A percentile compares a stretch with the other conserved stretches of the same genome.
Conservation (phyloP, 1,140 invertebrate genomes). For the Sitobion miscanthi region DNA sequence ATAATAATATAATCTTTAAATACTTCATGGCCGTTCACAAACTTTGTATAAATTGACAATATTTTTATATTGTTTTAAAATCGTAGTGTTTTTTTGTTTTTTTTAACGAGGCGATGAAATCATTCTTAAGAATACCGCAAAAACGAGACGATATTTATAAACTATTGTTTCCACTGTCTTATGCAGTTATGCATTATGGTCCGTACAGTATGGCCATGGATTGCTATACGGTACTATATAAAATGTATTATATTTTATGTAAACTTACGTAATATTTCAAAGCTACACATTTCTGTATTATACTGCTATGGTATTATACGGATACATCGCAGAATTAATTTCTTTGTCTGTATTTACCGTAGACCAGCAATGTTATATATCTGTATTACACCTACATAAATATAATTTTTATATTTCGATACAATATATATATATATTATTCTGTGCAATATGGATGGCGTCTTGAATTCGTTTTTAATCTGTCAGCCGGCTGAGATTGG, state of each 20-base stretch:
- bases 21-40: background rate
- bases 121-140: background rate
- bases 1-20: constrained; percentile 35
- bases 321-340: background rate
- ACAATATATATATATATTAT: background rate
- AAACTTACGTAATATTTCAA: background rate
- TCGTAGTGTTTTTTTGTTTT: background rate
- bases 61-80: background rate
- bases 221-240: background rate
- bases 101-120: background rate
- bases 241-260: background rate
- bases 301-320: background rate
- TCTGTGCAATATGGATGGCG: background rate
- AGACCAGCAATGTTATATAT: background rate
- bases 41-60: background rate
- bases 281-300: background rate
- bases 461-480: background rate
- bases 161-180: background rate
- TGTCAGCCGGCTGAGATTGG: background rate
- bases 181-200: too few species aligned
- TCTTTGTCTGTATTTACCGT: background rate
- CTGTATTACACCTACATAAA: background rate
- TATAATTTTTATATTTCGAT: background rate
- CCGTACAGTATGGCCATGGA: background rate
- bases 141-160: background rate